Evolutionary conservation across 2,113 vertebrate genomes (phyloP).

Genomic region (Acanthochromis polyacanthus): DNA sequence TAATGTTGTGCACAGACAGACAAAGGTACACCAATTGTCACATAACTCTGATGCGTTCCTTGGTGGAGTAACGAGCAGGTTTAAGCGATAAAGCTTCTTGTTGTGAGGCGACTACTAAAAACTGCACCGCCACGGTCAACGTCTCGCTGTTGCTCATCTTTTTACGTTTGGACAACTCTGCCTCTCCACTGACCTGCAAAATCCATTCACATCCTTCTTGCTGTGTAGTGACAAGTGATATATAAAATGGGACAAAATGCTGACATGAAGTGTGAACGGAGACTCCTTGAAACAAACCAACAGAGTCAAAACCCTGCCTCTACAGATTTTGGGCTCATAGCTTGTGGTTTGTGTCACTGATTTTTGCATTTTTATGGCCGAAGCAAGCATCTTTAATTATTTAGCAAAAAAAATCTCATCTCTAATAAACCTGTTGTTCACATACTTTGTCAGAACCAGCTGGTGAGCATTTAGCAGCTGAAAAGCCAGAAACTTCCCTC

Average conservation of each 20-base stretch:
- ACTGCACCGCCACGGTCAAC: too few relatives aligned
- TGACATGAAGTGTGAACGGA: neutral
- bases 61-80: too few relatives aligned
- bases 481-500: neutral
- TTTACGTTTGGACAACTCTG: neutral
- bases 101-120: too few relatives aligned
- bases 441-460: neutral
- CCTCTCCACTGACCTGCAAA: neutral
- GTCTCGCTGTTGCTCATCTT: neutral
- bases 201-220: neutral
- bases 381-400: neutral
- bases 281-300: neutral
- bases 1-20: too few relatives aligned
- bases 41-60: too few relatives aligned
- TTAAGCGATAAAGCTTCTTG: too few relatives aligned
- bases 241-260: neutral
- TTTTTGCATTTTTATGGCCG: too few relatives aligned
- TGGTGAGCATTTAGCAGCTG: constrained; percentile 7
- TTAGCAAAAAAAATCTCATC: neutral
- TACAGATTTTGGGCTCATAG: too few relatives aligned
- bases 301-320: neutral
- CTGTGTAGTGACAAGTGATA: neutral
- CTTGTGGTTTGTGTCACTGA: neutral
- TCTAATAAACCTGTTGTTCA: neutral
- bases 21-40: too few relatives aligned